Percentiles rank a stretch among this genome's conserved stretches.
Evolutionary conservation across 2,797 vertebrate species (phyloP).

Genomic region (Gallinago solitaria): DNA sequence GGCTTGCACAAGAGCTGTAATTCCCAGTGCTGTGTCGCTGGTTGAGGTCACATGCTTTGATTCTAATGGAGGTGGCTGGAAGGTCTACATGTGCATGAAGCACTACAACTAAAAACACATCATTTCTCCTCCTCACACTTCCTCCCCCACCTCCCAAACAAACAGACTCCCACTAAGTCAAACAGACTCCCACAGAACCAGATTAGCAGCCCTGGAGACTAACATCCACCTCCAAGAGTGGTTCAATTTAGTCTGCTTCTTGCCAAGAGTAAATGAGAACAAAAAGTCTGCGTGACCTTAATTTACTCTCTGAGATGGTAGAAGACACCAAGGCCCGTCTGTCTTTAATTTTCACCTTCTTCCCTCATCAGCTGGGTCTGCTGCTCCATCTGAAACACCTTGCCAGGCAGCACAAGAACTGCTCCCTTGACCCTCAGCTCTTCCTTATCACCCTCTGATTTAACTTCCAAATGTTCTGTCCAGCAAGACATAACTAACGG

Average conservation of each 20-base stretch:
- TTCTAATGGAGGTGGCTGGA: background rate
- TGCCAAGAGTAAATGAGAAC: background rate
- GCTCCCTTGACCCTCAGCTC: background rate
- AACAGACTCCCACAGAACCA: background rate
- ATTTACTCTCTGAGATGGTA: background rate
- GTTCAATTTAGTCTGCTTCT: background rate
- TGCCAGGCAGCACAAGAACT: background rate
- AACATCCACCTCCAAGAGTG: background rate
- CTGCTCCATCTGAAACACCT: background rate
- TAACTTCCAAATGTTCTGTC: background rate
- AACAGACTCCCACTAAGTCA: background rate
- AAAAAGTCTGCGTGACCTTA: background rate
- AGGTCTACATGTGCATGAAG: accelerated
- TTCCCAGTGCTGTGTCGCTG: background rate
- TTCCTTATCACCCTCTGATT: background rate
- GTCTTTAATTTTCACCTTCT: background rate
- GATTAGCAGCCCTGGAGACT: background rate
- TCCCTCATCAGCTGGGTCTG: background rate
- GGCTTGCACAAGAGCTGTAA: background rate
- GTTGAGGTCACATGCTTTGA: background rate
- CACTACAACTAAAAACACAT: background rate
- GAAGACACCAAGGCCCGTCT: background rate
- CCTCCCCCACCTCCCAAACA: background rate
- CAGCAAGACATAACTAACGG: background rate
- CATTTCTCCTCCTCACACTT: background rate